phyloP scores from a whole-genome alignment of 2,113 vertebrate genomes.

The Phalacrocorax aristotelis region DNA sequence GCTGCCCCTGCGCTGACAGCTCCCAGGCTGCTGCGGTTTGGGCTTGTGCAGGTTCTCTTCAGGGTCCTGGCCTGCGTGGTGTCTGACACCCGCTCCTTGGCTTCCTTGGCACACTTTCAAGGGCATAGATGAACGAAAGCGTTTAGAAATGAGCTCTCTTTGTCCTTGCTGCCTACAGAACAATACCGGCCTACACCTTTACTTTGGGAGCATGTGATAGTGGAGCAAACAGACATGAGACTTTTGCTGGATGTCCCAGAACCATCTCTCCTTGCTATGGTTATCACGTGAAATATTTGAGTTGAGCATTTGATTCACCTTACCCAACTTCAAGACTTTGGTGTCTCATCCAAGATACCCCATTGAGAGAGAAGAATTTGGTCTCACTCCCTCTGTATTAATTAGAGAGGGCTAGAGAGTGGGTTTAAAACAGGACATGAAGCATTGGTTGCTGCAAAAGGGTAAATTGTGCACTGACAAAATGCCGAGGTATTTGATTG shows the following conservation, averaged over 20 bases:
- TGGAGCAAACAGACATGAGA: background rate
- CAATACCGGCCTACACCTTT: background rate
- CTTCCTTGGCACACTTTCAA: background rate
- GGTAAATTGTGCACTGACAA: background rate
- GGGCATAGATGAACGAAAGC: background rate
- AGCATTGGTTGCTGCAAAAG: background rate
- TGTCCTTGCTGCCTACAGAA: background rate
- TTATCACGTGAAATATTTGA: background rate
- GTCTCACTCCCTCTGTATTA: background rate
- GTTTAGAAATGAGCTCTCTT: background rate
- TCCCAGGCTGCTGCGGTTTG: background rate
- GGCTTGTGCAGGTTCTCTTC: background rate
- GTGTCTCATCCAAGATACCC: background rate
- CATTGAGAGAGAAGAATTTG: background rate
- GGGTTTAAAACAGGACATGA: rapidly evolving
- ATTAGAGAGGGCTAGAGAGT: background rate
- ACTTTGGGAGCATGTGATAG: rapidly evolving
- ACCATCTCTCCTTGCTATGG: background rate
- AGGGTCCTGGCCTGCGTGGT: background rate
- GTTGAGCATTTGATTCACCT: background rate
- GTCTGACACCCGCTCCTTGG: background rate
- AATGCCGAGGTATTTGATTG: background rate
- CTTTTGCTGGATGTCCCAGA: background rate
- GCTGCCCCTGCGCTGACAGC: background rate
- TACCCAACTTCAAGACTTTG: background rate